Conservation (phyloP, 2,797 vertebrate species). For the Rhinogobio ventralis region DNA sequence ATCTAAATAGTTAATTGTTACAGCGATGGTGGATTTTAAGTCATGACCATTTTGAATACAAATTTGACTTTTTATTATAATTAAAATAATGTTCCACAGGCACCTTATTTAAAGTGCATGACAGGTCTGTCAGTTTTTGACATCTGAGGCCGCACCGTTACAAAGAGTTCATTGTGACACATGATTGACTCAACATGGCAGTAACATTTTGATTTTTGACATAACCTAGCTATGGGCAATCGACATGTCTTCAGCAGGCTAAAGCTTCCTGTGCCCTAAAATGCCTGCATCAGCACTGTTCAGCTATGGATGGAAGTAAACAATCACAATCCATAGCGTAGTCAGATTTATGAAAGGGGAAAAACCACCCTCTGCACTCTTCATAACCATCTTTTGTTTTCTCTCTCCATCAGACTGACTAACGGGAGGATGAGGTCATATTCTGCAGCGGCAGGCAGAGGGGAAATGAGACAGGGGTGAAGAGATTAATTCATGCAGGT, state of each 20-base stretch:
- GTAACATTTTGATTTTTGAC: conserved; percentile 35
- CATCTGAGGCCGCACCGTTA: background rate
- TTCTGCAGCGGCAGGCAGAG: conserved; percentile 20
- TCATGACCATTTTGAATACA: background rate
- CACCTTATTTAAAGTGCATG: background rate
- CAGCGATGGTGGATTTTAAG: background rate
- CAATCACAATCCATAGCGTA: conserved; percentile 9
- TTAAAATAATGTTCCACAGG: background rate
- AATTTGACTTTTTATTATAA: background rate
- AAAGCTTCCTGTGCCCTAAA: conserved; percentile 15
- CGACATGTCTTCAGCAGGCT: conserved; percentile 11
- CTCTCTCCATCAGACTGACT: conserved; percentile 17
- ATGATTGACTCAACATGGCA: conserved; percentile 30
- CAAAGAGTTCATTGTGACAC: background rate
- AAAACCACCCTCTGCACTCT: conserved; percentile 20
- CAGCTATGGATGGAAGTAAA: conserved; percentile 12
- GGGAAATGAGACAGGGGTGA: conserved; percentile 38
- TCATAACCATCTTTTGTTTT: conserved; percentile 36
- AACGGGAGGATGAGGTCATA: conserved; percentile 47
- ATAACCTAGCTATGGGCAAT: conserved; percentile 5
- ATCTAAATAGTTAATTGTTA: background rate
- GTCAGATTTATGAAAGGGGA: conserved; percentile 34
- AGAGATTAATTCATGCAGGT: conserved; percentile 48
- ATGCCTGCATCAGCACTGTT: conserved; percentile 41
- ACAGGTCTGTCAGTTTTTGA: conserved; percentile 12